Evolutionary conservation across 2,113 vertebrate genomes (phyloP).

Genomic region (Archilochus colubris): DNA sequence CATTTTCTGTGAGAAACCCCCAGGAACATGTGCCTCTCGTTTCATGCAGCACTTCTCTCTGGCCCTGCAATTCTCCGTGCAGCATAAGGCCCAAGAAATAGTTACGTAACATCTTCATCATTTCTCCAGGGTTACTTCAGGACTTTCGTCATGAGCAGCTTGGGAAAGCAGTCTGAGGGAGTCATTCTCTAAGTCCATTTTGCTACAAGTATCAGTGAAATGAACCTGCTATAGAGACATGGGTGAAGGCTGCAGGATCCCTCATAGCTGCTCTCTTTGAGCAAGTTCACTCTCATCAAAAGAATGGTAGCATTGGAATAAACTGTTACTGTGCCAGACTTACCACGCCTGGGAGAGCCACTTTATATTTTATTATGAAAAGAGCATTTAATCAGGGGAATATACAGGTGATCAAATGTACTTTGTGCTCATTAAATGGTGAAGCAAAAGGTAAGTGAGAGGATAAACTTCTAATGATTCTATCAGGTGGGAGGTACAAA

Average conservation of each 20-base stretch:
- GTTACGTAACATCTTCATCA: not conserved
- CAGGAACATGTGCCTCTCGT: fast-evolving
- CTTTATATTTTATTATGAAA: not conserved
- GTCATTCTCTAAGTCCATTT: not conserved
- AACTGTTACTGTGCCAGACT: not conserved
- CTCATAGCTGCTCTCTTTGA: not conserved
- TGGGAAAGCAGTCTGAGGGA: not conserved
- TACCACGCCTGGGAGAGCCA: not conserved
- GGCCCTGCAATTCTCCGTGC: not conserved
- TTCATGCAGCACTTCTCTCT: not conserved
- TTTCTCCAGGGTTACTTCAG: not conserved
- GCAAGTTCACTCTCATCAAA: not conserved
- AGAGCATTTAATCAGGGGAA: not conserved
- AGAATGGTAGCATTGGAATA: not conserved
- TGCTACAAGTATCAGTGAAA: not conserved
- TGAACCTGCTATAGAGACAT: fast-evolving
- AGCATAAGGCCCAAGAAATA: not conserved
- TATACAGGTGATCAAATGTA: not conserved
- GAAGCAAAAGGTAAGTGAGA: not conserved
- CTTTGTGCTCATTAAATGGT: not conserved
- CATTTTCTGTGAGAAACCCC: not conserved
- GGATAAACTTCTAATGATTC: not conserved
- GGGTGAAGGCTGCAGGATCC: not conserved
- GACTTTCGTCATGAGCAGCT: not conserved
- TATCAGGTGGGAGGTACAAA: not conserved